Evolutionary conservation across 2,113 vertebrate genomes (phyloP), one percentile per base, ranked within the genome.

Genomic region (Onychostoma macrolepis): DNA sequence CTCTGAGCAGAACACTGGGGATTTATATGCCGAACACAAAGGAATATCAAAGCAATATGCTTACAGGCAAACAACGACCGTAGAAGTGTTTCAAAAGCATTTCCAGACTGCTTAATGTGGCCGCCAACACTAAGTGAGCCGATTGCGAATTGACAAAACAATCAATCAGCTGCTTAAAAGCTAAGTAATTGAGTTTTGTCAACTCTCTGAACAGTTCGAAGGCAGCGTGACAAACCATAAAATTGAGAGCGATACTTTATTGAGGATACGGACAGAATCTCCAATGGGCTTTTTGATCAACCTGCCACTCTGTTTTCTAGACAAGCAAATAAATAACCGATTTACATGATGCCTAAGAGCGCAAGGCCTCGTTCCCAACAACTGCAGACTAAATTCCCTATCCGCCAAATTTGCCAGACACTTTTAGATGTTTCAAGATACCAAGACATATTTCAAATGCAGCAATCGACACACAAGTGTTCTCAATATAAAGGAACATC

Each of bases 401-500:
- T 41, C 6, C 12, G 13, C 13, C 58, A 17, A 28, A 43, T 43
- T 19, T 6, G 6, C 13, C 78, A 41, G 24, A 38, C 56, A 6
- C 30, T 80, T n/a, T 8, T 36, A 36, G 30, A n/a, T 36, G 4
- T 21, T 11, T 36, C 30, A 33, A 61, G 56, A 61, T 9, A 24
- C 53, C 53, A 7, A 56, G 77, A 56, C 33, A 13, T 33, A 28
- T 80, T 58, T 38, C 17, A 15, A 7, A 56, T 15, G 1, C 33
- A 61, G 30, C 77, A 45, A 9, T 11, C 4, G 4, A 24, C 63
- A 45, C 17, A 24, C 36, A 69, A 63, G 17, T 48, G 36, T 50
- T 63, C 58, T 77, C 72, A 24, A 50, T 63, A 63, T 45, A 65
- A 65, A 92, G 89, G 85, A 94, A 93, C 93, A 94, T 95, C 92